Evolutionary conservation across 2,113 vertebrate genomes (phyloP).

Genomic region (Ciconia maguari): DNA sequence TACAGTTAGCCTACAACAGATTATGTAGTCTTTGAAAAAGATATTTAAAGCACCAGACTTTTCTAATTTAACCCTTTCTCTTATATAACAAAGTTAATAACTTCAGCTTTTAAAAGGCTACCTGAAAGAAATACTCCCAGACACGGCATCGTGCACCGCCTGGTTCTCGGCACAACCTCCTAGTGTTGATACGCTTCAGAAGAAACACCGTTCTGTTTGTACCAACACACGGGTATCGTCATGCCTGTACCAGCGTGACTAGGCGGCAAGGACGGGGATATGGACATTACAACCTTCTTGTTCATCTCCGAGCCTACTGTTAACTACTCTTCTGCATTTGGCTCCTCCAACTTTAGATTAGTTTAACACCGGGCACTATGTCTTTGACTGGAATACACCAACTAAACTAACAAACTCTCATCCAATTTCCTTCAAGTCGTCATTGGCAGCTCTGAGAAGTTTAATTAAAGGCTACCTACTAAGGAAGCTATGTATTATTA

Average conservation of each 20-base stretch:
- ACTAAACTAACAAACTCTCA: neutral
- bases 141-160: neutral
- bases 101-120: neutral
- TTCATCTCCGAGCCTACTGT: neutral
- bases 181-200: accelerated
- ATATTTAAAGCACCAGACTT: conserved; percentile 56
- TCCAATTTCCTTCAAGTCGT: neutral
- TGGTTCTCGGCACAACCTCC: neutral
- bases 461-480: neutral
- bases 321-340: too few relatives aligned
- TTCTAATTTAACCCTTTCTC: conserved; percentile 47
- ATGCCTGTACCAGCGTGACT: neutral
- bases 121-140: neutral
- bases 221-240: accelerated
- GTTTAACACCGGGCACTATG: too few relatives aligned
- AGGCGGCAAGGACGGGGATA: neutral
- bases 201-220: neutral
- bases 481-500: neutral
- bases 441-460: neutral
- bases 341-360: neutral
- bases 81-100: neutral
- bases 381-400: neutral
- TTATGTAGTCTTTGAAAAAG: conserved; percentile 53
- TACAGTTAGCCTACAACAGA: conserved; percentile 54
- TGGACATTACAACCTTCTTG: too few relatives aligned